phyloP scores from a whole-genome alignment of 2,888 invertebrate genomes.

The Crematogaster levior region DNA sequence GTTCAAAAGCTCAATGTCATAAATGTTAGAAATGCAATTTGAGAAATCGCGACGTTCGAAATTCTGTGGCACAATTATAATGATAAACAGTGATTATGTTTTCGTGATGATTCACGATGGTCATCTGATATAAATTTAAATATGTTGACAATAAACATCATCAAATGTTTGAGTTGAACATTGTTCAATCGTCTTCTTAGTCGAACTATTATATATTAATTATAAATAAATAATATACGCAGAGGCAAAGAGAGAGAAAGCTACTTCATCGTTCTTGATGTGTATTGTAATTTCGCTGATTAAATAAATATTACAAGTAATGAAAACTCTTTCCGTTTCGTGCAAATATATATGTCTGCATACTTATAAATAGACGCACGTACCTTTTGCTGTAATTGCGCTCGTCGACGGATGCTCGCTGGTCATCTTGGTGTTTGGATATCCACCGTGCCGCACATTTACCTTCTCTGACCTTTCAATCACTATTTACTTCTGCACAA shows the following conservation, averaged over 20 bases:
- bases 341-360: background rate
- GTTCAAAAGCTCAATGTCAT: background rate
- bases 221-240: background rate
- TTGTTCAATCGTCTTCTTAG: background rate
- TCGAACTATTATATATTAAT: background rate
- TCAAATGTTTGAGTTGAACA: background rate
- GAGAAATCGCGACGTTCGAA: background rate
- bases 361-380: slow-evolving; percentile 21
- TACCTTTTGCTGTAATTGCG: slow-evolving; percentile 73
- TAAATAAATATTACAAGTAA: background rate
- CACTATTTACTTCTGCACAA: slow-evolving; percentile 62
- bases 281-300: background rate
- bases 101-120: background rate
- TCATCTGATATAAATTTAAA: background rate
- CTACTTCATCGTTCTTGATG: background rate
- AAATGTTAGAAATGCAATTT: background rate
- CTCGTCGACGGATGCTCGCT: slow-evolving; percentile 78
- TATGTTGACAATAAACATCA: background rate
- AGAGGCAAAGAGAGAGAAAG: background rate
- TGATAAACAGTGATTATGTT: background rate
- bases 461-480: slow-evolving; percentile 64
- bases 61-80: background rate
- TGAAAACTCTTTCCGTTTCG: background rate
- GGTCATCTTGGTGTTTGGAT: slow-evolving; percentile 78
- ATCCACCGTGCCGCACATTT: slow-evolving; percentile 78